Evolutionary conservation across 1,140 invertebrate genomes (phyloP).

Genomic region (Nebria ingens): DNA sequence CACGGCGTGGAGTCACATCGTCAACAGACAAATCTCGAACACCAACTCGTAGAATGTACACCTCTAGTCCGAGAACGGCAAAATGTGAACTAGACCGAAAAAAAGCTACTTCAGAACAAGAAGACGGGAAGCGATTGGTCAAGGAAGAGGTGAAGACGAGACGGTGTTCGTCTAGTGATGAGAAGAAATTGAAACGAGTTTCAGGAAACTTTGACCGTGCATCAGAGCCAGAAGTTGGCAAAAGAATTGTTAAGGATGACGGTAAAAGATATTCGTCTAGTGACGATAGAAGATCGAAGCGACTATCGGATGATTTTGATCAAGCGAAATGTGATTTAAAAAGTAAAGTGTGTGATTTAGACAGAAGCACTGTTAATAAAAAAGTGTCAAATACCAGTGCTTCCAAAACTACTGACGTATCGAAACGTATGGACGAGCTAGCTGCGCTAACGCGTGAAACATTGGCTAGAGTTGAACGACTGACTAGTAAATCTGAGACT

Average conservation of each 20-base stretch:
- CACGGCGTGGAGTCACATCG: conserved; percentile 23
- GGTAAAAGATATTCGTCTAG: neutral
- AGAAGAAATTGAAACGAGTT: neutral
- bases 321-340: neutral
- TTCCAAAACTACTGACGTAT: conserved; percentile 14
- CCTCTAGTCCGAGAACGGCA: conserved; percentile 19
- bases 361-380: neutral
- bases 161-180: neutral
- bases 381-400: neutral
- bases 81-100: neutral
- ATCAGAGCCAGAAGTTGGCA: neutral
- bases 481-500: conserved; percentile 39
- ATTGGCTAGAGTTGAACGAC: conserved; percentile 52
- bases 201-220: neutral
- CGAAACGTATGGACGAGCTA: conserved; percentile 49
- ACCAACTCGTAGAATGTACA: conserved; percentile 12
- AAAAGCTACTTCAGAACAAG: neutral
- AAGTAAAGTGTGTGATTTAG: neutral
- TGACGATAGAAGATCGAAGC: neutral
- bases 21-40: neutral
- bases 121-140: neutral
- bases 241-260: neutral
- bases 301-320: neutral
- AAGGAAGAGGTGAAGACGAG: neutral
- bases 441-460: conserved; percentile 54